These are phyloP conservation scores for Drosophila gunungcola DNA, from an alignment of 1,140 invertebrate genomes.

Conservation along the genomic window DNA sequence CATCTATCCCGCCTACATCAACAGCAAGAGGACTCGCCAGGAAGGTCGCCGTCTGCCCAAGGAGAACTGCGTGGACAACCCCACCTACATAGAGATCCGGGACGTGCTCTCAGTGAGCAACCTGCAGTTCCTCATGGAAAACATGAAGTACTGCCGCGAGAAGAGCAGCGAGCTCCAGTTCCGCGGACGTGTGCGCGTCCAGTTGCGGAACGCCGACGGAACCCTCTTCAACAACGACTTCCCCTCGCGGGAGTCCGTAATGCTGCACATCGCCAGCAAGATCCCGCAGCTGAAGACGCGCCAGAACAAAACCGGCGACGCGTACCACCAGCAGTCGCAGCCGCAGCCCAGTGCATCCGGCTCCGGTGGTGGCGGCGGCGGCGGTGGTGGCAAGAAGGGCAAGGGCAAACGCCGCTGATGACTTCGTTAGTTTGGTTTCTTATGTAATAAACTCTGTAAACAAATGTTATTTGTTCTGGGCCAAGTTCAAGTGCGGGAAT, in stretches of 20 bases:
- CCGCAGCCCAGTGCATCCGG: slow-evolving; percentile 47
- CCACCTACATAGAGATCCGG: slow-evolving; percentile 96
- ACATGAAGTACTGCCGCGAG: slow-evolving; percentile 97
- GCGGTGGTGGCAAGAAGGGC: slow-evolving; percentile 65
- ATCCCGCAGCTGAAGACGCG: slow-evolving; percentile 97
- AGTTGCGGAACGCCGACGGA: slow-evolving; percentile 97
- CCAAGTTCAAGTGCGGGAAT: slow-evolving; percentile 72
- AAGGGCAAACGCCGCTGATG: slow-evolving; percentile 81
- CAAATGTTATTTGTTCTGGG: slow-evolving; percentile 24
- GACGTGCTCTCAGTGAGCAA: slow-evolving; percentile 94
- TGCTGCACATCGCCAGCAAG: slow-evolving; percentile 91
- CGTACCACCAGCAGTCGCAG: slow-evolving; percentile 56
- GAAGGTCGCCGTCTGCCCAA: slow-evolving; percentile 94
- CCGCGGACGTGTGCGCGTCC: slow-evolving; percentile 95
- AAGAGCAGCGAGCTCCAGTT: slow-evolving; percentile 93
- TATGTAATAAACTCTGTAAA: slow-evolving; percentile 66
- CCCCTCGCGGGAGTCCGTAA: slow-evolving; percentile 90
- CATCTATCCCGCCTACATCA: slow-evolving; percentile 98
- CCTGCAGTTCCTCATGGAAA: slow-evolving; percentile 95
- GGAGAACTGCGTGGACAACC: slow-evolving; percentile 96
- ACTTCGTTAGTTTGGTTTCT: slow-evolving; percentile 44
- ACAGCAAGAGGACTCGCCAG: slow-evolving; percentile 95
- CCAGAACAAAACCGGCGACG: slow-evolving; percentile 71
- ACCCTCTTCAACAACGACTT: slow-evolving; percentile 90
- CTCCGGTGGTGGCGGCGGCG: slow-evolving; percentile 32